phyloP scores from a whole-genome alignment of 2,113 vertebrate genomes.

The Ceuthmochares aereus region DNA sequence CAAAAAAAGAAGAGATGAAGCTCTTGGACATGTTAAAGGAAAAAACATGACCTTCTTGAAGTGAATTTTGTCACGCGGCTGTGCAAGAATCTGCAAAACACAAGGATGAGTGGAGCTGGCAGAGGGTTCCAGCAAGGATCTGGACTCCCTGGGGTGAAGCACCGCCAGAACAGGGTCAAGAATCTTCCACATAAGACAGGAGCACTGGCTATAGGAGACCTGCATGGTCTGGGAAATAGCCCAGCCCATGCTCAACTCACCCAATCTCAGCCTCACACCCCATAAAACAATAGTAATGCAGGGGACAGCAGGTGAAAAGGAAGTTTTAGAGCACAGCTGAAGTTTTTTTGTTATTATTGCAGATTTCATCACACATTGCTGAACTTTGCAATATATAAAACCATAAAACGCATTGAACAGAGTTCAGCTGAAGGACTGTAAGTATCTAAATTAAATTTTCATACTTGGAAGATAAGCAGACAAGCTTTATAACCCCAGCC shows the following conservation, averaged over 20 bases:
- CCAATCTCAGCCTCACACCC: neutral
- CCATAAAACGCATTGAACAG: neutral
- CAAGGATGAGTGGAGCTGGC: rapidly evolving
- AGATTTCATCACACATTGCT: neutral
- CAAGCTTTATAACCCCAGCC: neutral
- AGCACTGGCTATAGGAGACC: rapidly evolving
- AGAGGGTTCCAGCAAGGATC: neutral
- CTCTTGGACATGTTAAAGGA: neutral
- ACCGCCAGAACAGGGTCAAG: no score
- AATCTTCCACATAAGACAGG: neutral
- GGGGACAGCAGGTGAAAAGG: rapidly evolving
- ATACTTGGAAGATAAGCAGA: neutral
- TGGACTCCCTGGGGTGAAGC: neutral
- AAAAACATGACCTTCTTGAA: neutral
- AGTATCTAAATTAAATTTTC: neutral
- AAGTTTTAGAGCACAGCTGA: neutral
- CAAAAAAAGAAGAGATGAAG: neutral
- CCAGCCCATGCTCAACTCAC: no score
- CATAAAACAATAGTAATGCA: neutral
- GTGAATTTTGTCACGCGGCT: neutral
- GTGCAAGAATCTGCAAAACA: neutral
- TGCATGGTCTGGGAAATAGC: rapidly evolving
- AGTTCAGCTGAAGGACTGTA: neutral
- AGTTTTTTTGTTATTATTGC: neutral
- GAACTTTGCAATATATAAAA: neutral